Base-by-base conservation (phyloP, 2,888 invertebrate genomes). In the Epicampocera succincta region DNA sequence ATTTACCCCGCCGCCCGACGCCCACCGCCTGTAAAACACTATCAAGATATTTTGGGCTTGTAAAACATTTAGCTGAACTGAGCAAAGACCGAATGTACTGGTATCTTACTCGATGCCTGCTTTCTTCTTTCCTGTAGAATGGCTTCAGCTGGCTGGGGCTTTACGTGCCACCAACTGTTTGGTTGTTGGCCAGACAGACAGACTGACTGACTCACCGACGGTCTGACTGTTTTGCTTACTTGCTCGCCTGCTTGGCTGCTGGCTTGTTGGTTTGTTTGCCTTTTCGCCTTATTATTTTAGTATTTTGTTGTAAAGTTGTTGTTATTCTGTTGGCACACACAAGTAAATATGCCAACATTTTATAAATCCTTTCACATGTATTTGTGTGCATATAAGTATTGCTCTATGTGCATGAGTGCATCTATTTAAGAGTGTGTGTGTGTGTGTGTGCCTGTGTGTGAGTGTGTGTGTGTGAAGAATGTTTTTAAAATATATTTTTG, bases 331-430 rank as follows among this genome's bases (percentile, higher is more conserved):
- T 33, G 33, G 33, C 33, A 40, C 60, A 52, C 52, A 78, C 82
- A 46, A 82, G 82, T 82, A 82, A 82, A 82, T 82, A 75, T 78
- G 82, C 78, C 78, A 82, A 78, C 78, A 60, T 60, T 71, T 82
- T 82, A 46, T 52, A 19, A 54, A 72, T 33, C n/a, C 52, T 1
- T 50, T 19, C 8, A 5, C 21, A 15, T 58, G n/a, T 4, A 13
- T 52, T 12, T 38, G 44, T 52, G 1, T 54, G 17, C 58, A 42
- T 25, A 19, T 52, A 17, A n/a, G 1, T 11, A 19, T 33, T 21
- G 48, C 29, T 60, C 19, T 48, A n/a, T 6, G 17, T 65, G 8
- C 52, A 40, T 15, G 9, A 17, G 8, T 17, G 42, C 15, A 3
- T n/a, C 38, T 71, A 52, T 44, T 44, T 63, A 42, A 5, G 46